Base-by-base conservation (phyloP, 2,797 vertebrate genomes). In the Crocodylus rhombifer region DNA sequence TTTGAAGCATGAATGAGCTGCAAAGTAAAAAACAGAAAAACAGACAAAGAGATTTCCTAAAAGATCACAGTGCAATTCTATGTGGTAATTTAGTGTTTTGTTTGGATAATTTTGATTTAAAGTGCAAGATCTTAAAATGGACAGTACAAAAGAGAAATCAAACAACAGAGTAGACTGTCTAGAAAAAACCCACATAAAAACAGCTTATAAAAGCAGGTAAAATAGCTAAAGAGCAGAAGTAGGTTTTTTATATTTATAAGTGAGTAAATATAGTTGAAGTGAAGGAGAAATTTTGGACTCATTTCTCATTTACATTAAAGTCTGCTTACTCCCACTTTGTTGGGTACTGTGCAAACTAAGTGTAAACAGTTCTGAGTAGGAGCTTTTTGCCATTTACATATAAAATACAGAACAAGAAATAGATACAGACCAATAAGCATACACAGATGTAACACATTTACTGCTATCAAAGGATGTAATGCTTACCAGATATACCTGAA, bases 41-140 rank as follows among this genome's bases (percentile, higher is more conserved):
- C 77, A 80, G 90, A 90, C 77, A 89, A 89, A 92, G 84, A 91
- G 64, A 75, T 87, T 88, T 91, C 86, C 76, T 94, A 86, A 79
- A 95, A 95, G 79, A 94, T 95, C 91, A 89, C 87, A 85, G 93
- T 18, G 87, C 83, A 84, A 88, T 89, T 95, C 84, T 80, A 80
- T 65, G 58, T 91, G 69, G 91, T 91, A 51, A 77, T 86, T 95
- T 93, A 0, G 1, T 82, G 74, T 92, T 81, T 88, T 92, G 92
- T 89, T 86, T 51, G 64, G 74, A 87, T 83, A 95, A 82, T 90
- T 61, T 71, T 73, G 30, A 18, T 69, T 23, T 69, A 14, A 73
- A 73, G 7, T 25, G 36, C 33, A 15, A 42, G 25, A 15, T 15
- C 33, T 73, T 73, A 51, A 73, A 73, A 73, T 51, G 36, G 21